Base-by-base conservation (phyloP, 2,888 invertebrate species). In the Dysmachus trigonus region DNA sequence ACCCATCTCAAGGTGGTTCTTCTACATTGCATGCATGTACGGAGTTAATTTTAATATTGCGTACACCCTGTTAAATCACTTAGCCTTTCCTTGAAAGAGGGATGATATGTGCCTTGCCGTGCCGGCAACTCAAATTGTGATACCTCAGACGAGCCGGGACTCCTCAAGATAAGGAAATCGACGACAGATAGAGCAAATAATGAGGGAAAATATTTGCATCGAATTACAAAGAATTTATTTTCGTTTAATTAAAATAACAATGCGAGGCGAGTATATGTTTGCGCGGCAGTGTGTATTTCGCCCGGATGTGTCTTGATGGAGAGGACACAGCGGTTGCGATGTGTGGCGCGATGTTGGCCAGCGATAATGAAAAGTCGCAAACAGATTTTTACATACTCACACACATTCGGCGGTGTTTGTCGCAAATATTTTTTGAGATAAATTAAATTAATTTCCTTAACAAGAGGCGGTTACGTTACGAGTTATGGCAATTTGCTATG, bases 161-260 rank as follows among this genome's bases (percentile, higher is more conserved):
- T 62, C 62, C 62, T 62, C 62, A 62, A 62, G 33, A 31, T 74
- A 71, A 74, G 74, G 81, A 83, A 87, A 87, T 86, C 74, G 87
- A 86, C 82, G 86, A 87, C 86, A 87, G 85, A 85, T 72, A 87
- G 87, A 88, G 88, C 87, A 89, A 88, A 88, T 88, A 88, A 89
- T 88, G 88, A 89, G 88, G 89, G 89, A 88, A 89, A 89, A 89
- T 89, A 89, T 88, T 89, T 89, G 89, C 89, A 89, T 89, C 88
- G 83, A 87, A 88, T 88, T 87, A 88, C 88, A 89, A 88, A 87
- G 87, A 87, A 87, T 87, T 85, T 88, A 88, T 88, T 88, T 89
- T 88, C 88, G 87, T 89, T 89, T 89, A 89, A 89, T 88, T 89
- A 89, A 89, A 88, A 88, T 89, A 89, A 89, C 89, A 89, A 89